These are phyloP conservation scores for Parapsyche elsis DNA, from an alignment of 1,140 invertebrate genomes.

Conservation along the genomic window DNA sequence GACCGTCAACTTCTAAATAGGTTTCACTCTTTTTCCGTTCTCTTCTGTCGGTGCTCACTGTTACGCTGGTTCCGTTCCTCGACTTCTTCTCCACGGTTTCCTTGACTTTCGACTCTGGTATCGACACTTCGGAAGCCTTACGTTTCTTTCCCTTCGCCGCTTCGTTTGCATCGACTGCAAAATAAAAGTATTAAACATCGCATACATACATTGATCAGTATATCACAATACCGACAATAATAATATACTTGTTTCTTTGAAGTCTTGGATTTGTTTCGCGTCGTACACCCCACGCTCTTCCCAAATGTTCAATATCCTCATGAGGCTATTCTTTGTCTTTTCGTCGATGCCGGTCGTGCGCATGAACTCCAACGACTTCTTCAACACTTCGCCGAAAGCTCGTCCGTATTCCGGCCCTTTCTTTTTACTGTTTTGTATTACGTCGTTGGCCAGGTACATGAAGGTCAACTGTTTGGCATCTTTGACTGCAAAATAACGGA, in stretches of 20 bases:
- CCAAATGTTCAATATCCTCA: conserved; percentile 90
- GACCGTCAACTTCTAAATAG: conserved; percentile 74
- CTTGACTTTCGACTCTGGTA: conserved; percentile 9
- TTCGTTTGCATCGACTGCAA: conserved; percentile 11
- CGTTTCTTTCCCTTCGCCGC: conserved; percentile 57
- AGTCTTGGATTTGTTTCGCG: conserved; percentile 78
- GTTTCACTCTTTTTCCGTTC: conserved; percentile 61
- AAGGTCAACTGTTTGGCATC: conserved; percentile 90
- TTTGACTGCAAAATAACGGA: conserved; percentile 83
- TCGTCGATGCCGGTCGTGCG: conserved; percentile 75
- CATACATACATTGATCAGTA: background rate
- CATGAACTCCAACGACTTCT: conserved; percentile 86
- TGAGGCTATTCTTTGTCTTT: conserved; percentile 82
- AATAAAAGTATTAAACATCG: background rate
- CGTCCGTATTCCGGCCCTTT: conserved; percentile 96
- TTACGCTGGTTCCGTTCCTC: conserved; percentile 31
- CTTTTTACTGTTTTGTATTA: conserved; percentile 98
- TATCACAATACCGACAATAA: too few relatives aligned
- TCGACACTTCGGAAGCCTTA: conserved; percentile 22
- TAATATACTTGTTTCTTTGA: conserved; percentile 69
- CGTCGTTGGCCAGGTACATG: conserved; percentile 98
- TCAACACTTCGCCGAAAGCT: conserved; percentile 82
- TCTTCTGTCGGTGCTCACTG: conserved; percentile 51
- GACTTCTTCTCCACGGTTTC: conserved; percentile 41
- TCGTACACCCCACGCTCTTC: conserved; percentile 92